These are phyloP conservation scores for Vanessa atalanta DNA, from an alignment of 1,140 invertebrate species.

Conservation along the genomic window DNA sequence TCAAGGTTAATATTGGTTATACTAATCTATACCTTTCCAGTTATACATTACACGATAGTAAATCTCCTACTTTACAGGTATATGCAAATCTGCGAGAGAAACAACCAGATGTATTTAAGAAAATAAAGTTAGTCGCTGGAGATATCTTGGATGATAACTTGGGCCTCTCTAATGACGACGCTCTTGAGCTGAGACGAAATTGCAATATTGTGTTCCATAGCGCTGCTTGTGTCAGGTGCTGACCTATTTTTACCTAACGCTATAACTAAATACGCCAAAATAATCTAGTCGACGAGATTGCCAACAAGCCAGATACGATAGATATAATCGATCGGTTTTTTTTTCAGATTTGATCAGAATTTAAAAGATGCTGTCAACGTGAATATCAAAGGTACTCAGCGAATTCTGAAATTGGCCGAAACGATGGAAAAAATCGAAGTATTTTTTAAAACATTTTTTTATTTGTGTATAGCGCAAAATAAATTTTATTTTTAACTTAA, in stretches of 20 bases:
- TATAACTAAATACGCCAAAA: too few relatives aligned
- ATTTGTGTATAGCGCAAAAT: too few relatives aligned
- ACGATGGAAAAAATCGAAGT: conserved; percentile 87
- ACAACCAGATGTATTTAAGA: conserved; percentile 82
- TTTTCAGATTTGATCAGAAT: conserved; percentile 90
- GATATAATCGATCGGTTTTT: not conserved
- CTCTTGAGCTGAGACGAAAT: conserved; percentile 79
- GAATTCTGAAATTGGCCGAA: conserved; percentile 85
- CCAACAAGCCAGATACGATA: too few relatives aligned
- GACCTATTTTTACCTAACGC: not conserved
- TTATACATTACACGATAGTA: too few relatives aligned
- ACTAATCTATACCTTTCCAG: too few relatives aligned
- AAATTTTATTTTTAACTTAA: too few relatives aligned
- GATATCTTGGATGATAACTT: conserved; percentile 71
- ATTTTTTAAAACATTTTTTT: not conserved
- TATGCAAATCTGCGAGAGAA: conserved; percentile 82
- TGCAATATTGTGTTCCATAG: conserved; percentile 94
- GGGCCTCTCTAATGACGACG: conserved; percentile 83
- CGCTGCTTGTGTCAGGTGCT: conserved; percentile 88
- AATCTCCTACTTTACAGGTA: conserved; percentile 79
- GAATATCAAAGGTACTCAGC: conserved; percentile 85
- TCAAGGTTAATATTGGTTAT: too few relatives aligned
- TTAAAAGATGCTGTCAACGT: conserved; percentile 87
- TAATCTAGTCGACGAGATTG: too few relatives aligned
- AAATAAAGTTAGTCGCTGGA: conserved; percentile 82